phyloP scores from a whole-genome alignment of 2,797 vertebrate genomes.

The Argentina silus region DNA sequence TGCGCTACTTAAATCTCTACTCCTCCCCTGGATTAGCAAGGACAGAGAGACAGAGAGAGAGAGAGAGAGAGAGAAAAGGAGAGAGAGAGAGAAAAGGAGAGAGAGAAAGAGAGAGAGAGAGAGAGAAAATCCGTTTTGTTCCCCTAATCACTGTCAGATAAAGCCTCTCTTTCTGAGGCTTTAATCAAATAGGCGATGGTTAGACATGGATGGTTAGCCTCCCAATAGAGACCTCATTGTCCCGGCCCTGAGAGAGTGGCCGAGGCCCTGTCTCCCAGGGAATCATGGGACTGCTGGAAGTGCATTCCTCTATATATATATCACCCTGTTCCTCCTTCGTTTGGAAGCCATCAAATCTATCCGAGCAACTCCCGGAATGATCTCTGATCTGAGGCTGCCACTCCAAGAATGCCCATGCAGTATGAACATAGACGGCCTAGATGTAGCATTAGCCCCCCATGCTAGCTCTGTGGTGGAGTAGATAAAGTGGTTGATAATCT shows the following conservation, averaged over 20 bases:
- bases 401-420: conserved; percentile 2
- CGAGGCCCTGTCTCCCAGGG: conserved; percentile 60
- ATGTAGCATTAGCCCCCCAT: too few relatives aligned
- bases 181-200: conserved; percentile 76
- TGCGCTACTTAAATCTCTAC: conserved; percentile 30
- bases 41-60: not conserved
- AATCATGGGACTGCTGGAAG: conserved; percentile 74
- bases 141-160: conserved; percentile 69
- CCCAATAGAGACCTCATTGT: conserved; percentile 79
- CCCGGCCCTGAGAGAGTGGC: conserved; percentile 61
- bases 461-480: not conserved
- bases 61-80: too few relatives aligned
- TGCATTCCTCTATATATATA: conserved; percentile 62
- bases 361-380: conserved; percentile 25
- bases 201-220: conserved; percentile 74
- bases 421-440: too few relatives aligned
- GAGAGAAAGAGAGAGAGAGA: not conserved
- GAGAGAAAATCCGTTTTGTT: conserved; percentile 63
- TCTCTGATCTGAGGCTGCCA: conserved; percentile 25
- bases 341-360: conserved; percentile 18
- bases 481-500: not conserved
- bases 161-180: conserved; percentile 70
- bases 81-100: not conserved
- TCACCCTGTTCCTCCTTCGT: conserved; percentile 46
- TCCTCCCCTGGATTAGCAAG: not conserved